Base-by-base conservation (phyloP, 2,113 vertebrate genomes). In the Rhinoptilus africanus region DNA sequence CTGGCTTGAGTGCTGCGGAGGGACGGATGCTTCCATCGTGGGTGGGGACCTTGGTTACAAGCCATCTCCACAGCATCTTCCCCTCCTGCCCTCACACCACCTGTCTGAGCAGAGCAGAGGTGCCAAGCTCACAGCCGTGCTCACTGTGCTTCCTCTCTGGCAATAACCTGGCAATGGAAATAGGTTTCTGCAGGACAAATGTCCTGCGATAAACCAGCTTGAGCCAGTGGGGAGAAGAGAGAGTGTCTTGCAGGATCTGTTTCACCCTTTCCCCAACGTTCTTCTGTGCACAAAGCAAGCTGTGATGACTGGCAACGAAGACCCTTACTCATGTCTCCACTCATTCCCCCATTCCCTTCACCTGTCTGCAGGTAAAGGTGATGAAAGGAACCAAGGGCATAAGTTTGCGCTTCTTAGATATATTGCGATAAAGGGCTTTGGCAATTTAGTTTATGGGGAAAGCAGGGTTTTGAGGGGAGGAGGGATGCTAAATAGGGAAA, bases 11-110 rank as follows among this genome's bases (percentile, higher is more conserved):
- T 54, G 48, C 37, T 0, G 2, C 3, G 28, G 14, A 53, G n/a
- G 37, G 32, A 69, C 0, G 0, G 19, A 50, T 74, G 12, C n/a
- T 20, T 47, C 18, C 0, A 2, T 3, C 2, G 2, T 66, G 48
- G 21, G 60, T 80, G 74, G 10, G 6, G 16, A 12, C 37, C 51
- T 50, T 6, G 0, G 12, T 43, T 72, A 19, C 12, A 10, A 63
- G 26, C 66, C 51, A 47, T 19, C n/a, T 51, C n/a, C 1, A 5
- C 3, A 4, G 16, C 8, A 2, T 24, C 22, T 59, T 71, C 35
- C 28, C 11, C 6, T 53, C 35, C 37, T 2, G 0, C 21, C 41
- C 59, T 69, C 39, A 41, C 24, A n/a, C 14, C 35, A 63, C 47
- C 28, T 63, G 51, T 72, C 45, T 60, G 27, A 88, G 35, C 20